These are phyloP conservation scores for Atlantisia rogersi DNA, from an alignment of 2,113 vertebrate species.

Conservation along the genomic window DNA sequence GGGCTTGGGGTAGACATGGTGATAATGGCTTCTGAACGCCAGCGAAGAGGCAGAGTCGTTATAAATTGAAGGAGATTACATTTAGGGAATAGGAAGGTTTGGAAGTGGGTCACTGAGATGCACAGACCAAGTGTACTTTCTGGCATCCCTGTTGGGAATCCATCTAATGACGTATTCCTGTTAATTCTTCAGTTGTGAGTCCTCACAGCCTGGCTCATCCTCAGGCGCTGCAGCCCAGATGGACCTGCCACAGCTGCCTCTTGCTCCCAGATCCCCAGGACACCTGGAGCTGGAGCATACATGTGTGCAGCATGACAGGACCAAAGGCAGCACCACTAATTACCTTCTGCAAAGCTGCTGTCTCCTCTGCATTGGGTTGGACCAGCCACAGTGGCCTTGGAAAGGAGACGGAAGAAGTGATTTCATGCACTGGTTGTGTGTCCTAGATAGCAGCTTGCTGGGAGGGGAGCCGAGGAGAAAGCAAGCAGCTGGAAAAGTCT, in stretches of 20 bases:
- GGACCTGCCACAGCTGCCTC: slow-evolving; percentile 38
- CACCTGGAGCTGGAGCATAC: neutral
- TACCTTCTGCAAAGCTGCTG: neutral
- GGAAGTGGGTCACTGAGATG: neutral
- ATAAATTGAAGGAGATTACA: neutral
- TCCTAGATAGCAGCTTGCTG: neutral
- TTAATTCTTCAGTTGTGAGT: neutral
- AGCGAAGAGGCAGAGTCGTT: neutral
- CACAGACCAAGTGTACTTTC: neutral
- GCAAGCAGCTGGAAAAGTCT: neutral
- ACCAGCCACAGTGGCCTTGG: neutral
- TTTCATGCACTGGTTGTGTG: slow-evolving; percentile 3
- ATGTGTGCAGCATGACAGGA: neutral
- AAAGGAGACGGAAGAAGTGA: neutral
- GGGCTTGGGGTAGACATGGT: neutral
- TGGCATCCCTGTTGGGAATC: neutral
- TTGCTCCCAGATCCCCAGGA: neutral
- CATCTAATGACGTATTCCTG: neutral
- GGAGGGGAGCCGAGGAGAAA: neutral
- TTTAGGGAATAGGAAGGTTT: neutral
- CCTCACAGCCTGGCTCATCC: neutral
- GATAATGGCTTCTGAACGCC: neutral
- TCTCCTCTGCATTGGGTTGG: neutral
- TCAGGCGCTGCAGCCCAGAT: neutral
- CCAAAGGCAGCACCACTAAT: neutral